A percentile compares a stretch with the other conserved stretches of the same genome.
Evolutionary conservation across 2,888 invertebrate species (phyloP).

Genomic region (Heliconius ethilla): DNA sequence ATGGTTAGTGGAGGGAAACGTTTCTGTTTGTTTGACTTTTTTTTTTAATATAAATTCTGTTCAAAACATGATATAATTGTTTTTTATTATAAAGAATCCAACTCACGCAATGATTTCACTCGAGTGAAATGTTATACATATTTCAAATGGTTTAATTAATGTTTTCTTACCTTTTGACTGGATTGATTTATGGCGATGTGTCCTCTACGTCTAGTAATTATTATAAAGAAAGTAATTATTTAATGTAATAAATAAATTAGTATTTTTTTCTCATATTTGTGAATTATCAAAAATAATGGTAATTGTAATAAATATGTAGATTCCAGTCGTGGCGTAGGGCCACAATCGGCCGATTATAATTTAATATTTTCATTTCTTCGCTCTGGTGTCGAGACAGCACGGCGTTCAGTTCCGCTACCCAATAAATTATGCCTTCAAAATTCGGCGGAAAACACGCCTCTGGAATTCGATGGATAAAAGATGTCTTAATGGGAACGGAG

Average conservation of each 20-base stretch:
- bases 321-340: too few relatives aligned
- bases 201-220: background rate
- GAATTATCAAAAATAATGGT: background rate
- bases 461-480: too few relatives aligned
- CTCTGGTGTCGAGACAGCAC: background rate
- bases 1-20: conserved; percentile 31
- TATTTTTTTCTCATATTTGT: background rate
- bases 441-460: too few relatives aligned
- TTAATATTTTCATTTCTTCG: too few relatives aligned
- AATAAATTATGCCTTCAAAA: too few relatives aligned
- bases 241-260: too few relatives aligned
- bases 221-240: background rate
- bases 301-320: too few relatives aligned
- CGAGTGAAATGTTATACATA: conserved; percentile 16
- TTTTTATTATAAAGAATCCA: conserved; percentile 8
- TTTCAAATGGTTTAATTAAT: conserved; percentile 23
- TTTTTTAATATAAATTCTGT: conserved; percentile 3
- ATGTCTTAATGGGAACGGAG: too few relatives aligned
- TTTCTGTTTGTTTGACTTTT: conserved; percentile 32
- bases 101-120: conserved; percentile 32
- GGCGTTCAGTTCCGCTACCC: too few relatives aligned
- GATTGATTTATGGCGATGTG: conserved; percentile 9
- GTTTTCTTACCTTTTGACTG: conserved; percentile 13
- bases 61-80: conserved; percentile 13
- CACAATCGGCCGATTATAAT: too few relatives aligned